Evolutionary conservation across 1,140 invertebrate species (phyloP), one percentile per base, ranked within the genome.

Genomic region (Drosophila ironensis): DNA sequence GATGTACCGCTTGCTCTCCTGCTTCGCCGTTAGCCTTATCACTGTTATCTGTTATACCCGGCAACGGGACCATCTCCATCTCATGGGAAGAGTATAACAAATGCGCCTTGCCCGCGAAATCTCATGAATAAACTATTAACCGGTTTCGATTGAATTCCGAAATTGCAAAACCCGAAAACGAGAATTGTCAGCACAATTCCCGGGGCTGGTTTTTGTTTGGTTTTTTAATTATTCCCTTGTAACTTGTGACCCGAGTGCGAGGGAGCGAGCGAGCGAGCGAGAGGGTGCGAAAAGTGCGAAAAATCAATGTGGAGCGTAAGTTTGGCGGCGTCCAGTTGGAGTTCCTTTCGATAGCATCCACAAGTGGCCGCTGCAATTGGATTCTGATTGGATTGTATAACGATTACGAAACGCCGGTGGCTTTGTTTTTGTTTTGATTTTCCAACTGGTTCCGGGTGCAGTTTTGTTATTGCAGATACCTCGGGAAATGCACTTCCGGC

Each of bases 391-490:
- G 41, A 70, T 70, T 69, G 52, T 70, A 17, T 69, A 57, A 69
- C 17, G 52, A 69, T 70, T 70, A 70, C 66, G 66, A 70, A 70
- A 70, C 66, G 52, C 66, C 52, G 64, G 64, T 4, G 12, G 25
- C n/a, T 38, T 25, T 17, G 5, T 7, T 30, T 53, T 42, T 25
- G 9, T 9, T 33, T 7, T 7, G 14, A 6, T 27, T 24, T 6
- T 14, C 2, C 14, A 8, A 14, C 2, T 5, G 14, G 14, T 14
- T 12, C 0, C 11, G 1, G 11, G 14, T 37, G 33, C 33, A 37
- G 5, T 22, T 22, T 3, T 22, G 2, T 37, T 37, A 37, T 37
- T 14, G 12, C 12, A 17, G 8, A 37, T 7, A 16, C 14, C 2
- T 17, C 8, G 2, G 20, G 20, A 14, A 37, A 16, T 37, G 33